Conservation (phyloP, 2,113 vertebrate genomes). For the Python bivittatus region DNA sequence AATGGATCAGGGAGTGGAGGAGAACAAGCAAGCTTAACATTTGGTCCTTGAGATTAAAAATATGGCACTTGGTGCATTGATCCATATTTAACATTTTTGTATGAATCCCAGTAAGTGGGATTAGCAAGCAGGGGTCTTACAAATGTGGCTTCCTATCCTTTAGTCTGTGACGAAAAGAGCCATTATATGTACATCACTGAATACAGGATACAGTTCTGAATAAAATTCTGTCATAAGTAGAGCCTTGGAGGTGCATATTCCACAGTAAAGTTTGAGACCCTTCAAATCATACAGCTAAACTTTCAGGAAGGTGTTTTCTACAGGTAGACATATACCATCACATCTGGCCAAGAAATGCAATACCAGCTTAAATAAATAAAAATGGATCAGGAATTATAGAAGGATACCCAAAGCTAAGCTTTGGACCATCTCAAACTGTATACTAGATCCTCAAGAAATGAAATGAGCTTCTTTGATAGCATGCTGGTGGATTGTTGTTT, state of each 20-base stretch:
- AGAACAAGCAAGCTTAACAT: not conserved
- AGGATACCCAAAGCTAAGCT: not conserved
- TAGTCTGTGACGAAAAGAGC: not conserved
- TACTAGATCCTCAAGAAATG: not conserved
- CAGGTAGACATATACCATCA: not conserved
- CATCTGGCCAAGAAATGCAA: not conserved
- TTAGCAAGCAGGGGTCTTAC: not conserved
- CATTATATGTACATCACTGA: not conserved
- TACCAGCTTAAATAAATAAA: not conserved
- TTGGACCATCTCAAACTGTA: not conserved
- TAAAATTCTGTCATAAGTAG: not conserved
- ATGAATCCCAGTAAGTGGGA: not conserved
- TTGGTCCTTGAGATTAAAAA: not conserved
- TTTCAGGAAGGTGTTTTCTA: not conserved
- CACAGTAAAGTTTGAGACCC: not conserved
- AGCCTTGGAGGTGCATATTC: not conserved
- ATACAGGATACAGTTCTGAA: not conserved
- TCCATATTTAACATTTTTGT: not conserved
- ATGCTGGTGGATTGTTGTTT: not conserved
- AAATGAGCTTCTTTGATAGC: not conserved
- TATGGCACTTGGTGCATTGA: not conserved
- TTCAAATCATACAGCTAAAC: not conserved
- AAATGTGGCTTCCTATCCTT: not conserved
- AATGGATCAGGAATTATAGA: not conserved
- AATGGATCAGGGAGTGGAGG: not conserved